Evolutionary conservation across 2,797 vertebrate genomes (phyloP).

Genomic region (Sylvia borin): DNA sequence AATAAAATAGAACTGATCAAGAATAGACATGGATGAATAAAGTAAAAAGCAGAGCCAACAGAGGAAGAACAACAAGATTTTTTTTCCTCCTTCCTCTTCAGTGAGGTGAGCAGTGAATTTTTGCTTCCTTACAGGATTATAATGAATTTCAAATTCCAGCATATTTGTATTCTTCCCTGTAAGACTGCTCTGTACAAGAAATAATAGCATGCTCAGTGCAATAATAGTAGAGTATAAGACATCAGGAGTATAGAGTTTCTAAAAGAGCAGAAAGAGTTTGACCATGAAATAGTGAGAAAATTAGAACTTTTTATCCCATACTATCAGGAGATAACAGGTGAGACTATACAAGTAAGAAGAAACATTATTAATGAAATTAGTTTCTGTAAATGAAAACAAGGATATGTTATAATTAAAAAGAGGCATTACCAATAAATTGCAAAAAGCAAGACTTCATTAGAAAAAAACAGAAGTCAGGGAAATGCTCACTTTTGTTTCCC

Average conservation of each 20-base stretch:
- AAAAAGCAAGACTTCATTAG: not conserved
- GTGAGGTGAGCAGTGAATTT: not conserved
- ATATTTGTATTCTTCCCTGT: not conserved
- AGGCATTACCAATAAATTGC: not conserved
- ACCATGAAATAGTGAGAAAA: not conserved
- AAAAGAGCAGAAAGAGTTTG: not conserved
- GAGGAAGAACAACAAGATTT: not conserved
- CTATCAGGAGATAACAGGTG: not conserved
- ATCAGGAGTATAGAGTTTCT: not conserved
- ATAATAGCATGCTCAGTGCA: not conserved
- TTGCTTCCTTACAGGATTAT: not conserved
- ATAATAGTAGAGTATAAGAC: not conserved
- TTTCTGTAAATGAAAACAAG: not conserved
- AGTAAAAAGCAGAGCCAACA: not conserved
- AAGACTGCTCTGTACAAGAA: not conserved
- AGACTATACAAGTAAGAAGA: not conserved
- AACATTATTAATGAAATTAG: not conserved
- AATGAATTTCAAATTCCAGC: not conserved
- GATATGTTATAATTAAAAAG: not conserved
- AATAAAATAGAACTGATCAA: not conserved
- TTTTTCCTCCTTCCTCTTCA: not conserved
- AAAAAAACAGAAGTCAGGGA: not conserved
- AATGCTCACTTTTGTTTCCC: not conserved
- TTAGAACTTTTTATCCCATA: not conserved
- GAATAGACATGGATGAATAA: not conserved